These are phyloP conservation scores for Heterochromis multidens DNA, from an alignment of 2,113 vertebrate species.

Conservation along the genomic window DNA sequence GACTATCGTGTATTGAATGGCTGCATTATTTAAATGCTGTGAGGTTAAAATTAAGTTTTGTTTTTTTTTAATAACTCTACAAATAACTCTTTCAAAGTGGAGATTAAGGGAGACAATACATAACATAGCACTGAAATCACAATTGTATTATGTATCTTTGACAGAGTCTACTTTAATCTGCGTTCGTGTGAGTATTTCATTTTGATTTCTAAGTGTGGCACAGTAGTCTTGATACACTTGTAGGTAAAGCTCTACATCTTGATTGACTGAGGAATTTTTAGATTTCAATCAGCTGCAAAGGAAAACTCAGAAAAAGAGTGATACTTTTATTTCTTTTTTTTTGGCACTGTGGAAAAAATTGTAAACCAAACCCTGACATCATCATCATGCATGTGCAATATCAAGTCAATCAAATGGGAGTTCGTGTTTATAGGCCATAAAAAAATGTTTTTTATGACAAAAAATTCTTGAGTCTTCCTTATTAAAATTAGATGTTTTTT, in stretches of 20 bases:
- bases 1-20: background rate
- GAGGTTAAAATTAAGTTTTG: background rate
- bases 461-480: constrained; percentile 46
- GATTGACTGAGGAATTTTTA: background rate
- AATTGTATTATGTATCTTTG: background rate
- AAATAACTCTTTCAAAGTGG: no score
- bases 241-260: background rate
- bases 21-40: background rate
- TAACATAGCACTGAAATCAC: background rate
- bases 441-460: background rate
- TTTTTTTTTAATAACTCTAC: background rate
- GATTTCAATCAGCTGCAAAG: background rate
- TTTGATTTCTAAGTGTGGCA: background rate
- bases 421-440: background rate
- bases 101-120: no score
- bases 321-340: no score
- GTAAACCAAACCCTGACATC: background rate
- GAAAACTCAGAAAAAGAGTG: background rate
- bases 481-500: background rate
- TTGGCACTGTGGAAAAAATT: background rate
- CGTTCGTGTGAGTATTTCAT: background rate
- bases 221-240: no score
- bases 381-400: background rate
- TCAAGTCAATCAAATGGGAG: background rate
- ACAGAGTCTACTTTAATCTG: background rate